Evolutionary conservation across 2,113 vertebrate species (phyloP).

Genomic region (Spilogale gracilis): DNA sequence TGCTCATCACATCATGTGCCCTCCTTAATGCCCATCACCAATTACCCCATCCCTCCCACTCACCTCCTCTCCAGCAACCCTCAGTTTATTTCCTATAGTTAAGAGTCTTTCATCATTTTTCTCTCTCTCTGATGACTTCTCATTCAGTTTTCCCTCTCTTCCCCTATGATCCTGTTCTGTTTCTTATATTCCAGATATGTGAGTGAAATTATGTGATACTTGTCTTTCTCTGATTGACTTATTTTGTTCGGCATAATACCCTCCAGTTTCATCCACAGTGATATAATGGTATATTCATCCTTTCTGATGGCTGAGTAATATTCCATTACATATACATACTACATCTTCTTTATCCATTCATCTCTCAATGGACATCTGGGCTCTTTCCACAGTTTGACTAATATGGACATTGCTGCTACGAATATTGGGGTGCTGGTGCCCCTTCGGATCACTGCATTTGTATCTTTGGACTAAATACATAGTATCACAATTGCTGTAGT

Average conservation of each 20-base stretch:
- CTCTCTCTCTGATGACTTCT: background rate
- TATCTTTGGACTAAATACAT: background rate
- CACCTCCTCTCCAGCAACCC: background rate
- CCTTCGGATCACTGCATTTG: background rate
- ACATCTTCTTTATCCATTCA: background rate
- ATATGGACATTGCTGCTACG: background rate
- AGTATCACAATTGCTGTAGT: background rate
- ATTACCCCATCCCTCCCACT: background rate
- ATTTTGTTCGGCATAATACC: too few relatives aligned
- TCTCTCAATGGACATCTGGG: background rate
- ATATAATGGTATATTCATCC: too few relatives aligned
- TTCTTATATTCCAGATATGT: too few relatives aligned
- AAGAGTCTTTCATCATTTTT: background rate
- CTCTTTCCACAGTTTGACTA: background rate
- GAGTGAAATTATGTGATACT: too few relatives aligned
- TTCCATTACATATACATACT: background rate
- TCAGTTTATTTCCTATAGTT: background rate
- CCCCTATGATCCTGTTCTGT: too few relatives aligned
- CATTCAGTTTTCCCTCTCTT: background rate
- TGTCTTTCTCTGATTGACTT: too few relatives aligned
- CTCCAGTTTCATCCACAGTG: too few relatives aligned
- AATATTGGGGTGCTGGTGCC: background rate
- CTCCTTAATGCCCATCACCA: background rate
- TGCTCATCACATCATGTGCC: too few relatives aligned
- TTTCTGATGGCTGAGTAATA: background rate